A percentile compares a stretch with the other conserved stretches of the same genome.
phyloP scores from a whole-genome alignment of 2,888 invertebrate genomes.

The Drosophila borealis region DNA sequence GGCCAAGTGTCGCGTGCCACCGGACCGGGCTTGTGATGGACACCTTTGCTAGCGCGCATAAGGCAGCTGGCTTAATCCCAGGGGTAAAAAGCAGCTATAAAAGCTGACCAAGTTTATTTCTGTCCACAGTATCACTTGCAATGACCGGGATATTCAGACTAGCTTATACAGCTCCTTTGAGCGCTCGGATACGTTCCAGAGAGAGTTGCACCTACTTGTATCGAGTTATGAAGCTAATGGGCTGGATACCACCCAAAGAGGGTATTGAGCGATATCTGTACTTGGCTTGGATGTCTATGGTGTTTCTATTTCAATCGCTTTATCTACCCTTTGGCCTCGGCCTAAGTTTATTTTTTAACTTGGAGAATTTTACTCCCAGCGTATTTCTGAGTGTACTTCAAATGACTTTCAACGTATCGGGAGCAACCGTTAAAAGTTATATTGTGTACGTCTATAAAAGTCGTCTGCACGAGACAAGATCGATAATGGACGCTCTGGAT shows the following conservation, averaged over 20 bases:
- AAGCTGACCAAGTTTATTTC: background rate
- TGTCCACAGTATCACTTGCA: background rate
- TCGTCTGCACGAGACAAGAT: slow-evolving; percentile 24
- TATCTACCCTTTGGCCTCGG: slow-evolving; percentile 55
- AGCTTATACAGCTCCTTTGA: slow-evolving; percentile 42
- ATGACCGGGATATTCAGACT: slow-evolving; percentile 32
- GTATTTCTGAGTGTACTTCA: slow-evolving; percentile 51
- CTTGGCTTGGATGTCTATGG: slow-evolving; percentile 29
- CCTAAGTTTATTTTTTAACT: slow-evolving; percentile 45
- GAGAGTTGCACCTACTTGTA: slow-evolving; percentile 44
- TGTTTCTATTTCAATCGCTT: slow-evolving; percentile 16
- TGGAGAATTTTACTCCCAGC: slow-evolving; percentile 44
- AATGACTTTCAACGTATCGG: slow-evolving; percentile 40
- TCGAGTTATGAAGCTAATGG: slow-evolving; percentile 34
- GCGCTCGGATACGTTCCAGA: slow-evolving; percentile 38
- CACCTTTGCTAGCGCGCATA: background rate
- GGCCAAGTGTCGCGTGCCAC: background rate
- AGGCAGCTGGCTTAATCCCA: slow-evolving; percentile 21
- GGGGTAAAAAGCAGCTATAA: slow-evolving; percentile 9
- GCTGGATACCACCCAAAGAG: slow-evolving; percentile 50
- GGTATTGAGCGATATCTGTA: slow-evolving; percentile 40
- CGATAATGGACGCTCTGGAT: slow-evolving; percentile 49
- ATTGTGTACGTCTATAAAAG: slow-evolving; percentile 21
- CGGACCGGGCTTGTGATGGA: background rate
- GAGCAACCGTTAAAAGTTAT: slow-evolving; percentile 32